Evolutionary conservation across 1,140 invertebrate genomes (phyloP), one percentile per base, ranked within the genome.

Genomic region (Drosophila parvula): DNA sequence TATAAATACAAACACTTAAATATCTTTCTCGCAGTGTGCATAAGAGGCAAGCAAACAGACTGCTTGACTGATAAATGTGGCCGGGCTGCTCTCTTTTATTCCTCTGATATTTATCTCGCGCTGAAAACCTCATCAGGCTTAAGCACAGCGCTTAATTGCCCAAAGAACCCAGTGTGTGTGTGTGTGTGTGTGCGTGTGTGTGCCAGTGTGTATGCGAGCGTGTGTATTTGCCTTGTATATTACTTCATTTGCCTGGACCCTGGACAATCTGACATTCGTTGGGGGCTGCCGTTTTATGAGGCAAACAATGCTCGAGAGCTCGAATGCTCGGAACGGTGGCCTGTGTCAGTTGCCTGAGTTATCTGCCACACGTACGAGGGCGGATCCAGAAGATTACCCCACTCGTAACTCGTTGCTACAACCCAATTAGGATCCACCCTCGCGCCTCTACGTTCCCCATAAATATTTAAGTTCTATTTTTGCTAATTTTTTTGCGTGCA

Each of bases 111-210:
- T 86, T 86, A 88, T 86, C 83, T 88, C 71, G 75, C 53, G 84
- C 50, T 79, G 76, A 83, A 89, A 88, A 84, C 84, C 84, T 88
- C 77, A 88, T 88, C 80, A 88, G 79, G 76, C 71, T 82, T 86
- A 83, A 86, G 82, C 74, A 78, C 82, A 67, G 58, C 53, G 62
- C 81, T 86, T 85, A 85, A 85, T 85, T 85, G 80, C 78, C 81
- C 61, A 62, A 75, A 79, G 12, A 64, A 18, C 38, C 62, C 79
- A 14, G 12, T n/a, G 30, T 11, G 22, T 18, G 22, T 44, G 48
- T 36, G 30, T 32, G 14, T 22, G 22, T 3, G 22, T 36, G 30
- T 32, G 14, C 3, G 22, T 3, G 22, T 44, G 48, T 36, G 30
- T 32, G 14, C 22, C 1, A 22, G 34, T 57, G 36, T 14, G 10